A percentile compares a stretch with the other conserved stretches of the same genome.
Conservation (phyloP, 1,140 invertebrate species). For the Eciton burchellii region DNA sequence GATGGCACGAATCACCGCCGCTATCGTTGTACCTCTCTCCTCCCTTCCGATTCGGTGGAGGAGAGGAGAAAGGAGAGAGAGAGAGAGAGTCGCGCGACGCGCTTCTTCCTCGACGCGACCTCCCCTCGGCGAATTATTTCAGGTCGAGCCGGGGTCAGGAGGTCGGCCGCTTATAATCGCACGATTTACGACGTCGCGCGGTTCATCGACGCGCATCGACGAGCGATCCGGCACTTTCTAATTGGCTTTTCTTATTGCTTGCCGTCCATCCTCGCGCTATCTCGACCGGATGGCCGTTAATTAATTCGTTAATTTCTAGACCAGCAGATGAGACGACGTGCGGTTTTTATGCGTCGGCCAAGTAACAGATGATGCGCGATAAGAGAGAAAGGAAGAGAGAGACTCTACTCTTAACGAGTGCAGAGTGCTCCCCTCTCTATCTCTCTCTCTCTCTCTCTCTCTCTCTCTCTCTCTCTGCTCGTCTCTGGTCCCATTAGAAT, state of each 20-base stretch:
- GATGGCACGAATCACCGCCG: conserved; percentile 33
- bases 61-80: neutral
- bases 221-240: conserved; percentile 15
- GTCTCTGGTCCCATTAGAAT: conserved; percentile 7
- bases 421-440: no score
- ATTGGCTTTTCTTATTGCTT: conserved; percentile 32
- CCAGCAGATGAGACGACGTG: neutral
- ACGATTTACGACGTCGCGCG: conserved; percentile 34
- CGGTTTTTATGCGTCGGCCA: conserved; percentile 18
- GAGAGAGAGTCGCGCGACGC: conserved; percentile 8
- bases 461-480: no score
- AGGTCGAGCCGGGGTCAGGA: conserved; percentile 11
- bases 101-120: no score
- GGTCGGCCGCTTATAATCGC: conserved; percentile 31
- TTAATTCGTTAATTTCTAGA: conserved; percentile 41
- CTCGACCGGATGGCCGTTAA: neutral
- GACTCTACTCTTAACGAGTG: conserved; percentile 8
- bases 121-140: conserved; percentile 33
- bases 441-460: no score
- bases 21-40: no score
- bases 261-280: neutral
- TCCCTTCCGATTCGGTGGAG: neutral
- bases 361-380: conserved; percentile 27
- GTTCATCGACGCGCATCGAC: conserved; percentile 11
- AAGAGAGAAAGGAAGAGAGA: conserved; percentile 27